Evolutionary conservation across 2,113 vertebrate genomes (phyloP), one percentile per base, ranked within the genome.

Genomic region (Apistogramma diplotaenia): DNA sequence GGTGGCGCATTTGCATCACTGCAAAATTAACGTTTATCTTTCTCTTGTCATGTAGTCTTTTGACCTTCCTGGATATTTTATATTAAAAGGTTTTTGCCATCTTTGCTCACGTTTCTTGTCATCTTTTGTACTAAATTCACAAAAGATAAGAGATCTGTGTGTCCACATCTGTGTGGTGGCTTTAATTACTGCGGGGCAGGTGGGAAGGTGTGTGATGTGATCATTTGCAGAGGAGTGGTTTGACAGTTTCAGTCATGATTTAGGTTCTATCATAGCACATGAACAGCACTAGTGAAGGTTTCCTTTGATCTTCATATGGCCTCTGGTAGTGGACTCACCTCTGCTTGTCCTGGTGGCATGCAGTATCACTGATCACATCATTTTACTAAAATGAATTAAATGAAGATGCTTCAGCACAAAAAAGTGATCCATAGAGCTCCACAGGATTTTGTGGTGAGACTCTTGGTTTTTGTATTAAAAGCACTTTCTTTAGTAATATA

Each of bases 61-160:
- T 80, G 29, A 70, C 35, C 33, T 72, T 65, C 55, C 43, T n/a
- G 37, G 67, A 3, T 79, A 81, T 88, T 87, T 85, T 89, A 71
- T 85, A 89, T 85, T 85, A 83, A 88, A 89, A 74, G 40, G 33
- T 74, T 76, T 76, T 78, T 90, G 37, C 16, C 23, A 60, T 74
- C 55, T 9, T 7, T 27, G 4, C 5, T 77, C 18, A 35, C 56
- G n/a, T 76, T 23, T 12, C 12, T 74, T 27, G 9, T 75, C n/a
- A 76, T 82, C 23, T 56, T 74, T 74, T 57, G 25, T 56, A 58
- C 2, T 43, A 10, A 29, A 46, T 58, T 58, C 21, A 35, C 33
- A 35, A 35, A 35, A 3, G 33, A 35, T 35, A 35, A 35, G 7
- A 35, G 33, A 35, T 35, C 33, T 35, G 33, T 31, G 7, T 55